A percentile compares a stretch with the other conserved stretches of the same genome.
Conservation (phyloP, 2,113 vertebrate genomes). For the Zonotrichia leucophrys region DNA sequence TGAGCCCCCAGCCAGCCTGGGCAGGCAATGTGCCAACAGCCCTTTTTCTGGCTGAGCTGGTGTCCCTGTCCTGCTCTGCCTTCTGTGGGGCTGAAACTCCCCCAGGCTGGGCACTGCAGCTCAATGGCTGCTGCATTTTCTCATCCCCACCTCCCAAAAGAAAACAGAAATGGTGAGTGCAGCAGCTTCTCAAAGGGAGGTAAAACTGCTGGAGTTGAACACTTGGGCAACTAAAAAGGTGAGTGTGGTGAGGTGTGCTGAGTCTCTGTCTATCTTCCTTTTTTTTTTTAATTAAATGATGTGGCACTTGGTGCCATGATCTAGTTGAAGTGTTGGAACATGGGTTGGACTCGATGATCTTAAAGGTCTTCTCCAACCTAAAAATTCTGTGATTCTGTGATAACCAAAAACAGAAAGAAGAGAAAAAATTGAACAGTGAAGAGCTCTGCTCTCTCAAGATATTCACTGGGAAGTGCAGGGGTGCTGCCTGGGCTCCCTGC, state of each 20-base stretch:
- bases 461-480: accelerated
- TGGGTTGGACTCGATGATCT: no score
- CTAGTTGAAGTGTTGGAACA: no score
- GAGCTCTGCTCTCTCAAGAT: accelerated
- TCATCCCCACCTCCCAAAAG: neutral
- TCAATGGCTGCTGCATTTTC: neutral
- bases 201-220: neutral
- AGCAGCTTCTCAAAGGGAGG: neutral
- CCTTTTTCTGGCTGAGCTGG: neutral
- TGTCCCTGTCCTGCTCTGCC: neutral
- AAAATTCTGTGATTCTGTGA: no score
- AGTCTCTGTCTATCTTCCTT: neutral
- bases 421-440: accelerated
- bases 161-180: neutral
- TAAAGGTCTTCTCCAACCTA: no score
- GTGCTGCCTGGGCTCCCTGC: neutral
- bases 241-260: neutral
- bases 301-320: no score
- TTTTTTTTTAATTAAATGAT: no score
- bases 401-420: accelerated
- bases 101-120: accelerated
- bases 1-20: neutral
- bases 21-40: neutral
- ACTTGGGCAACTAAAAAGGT: neutral
- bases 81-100: neutral